Percentiles rank a stretch among this genome's conserved stretches.
These are phyloP conservation scores for Drosophila obscura DNA, from an alignment of 1,140 invertebrate species.

Conservation along the genomic window DNA sequence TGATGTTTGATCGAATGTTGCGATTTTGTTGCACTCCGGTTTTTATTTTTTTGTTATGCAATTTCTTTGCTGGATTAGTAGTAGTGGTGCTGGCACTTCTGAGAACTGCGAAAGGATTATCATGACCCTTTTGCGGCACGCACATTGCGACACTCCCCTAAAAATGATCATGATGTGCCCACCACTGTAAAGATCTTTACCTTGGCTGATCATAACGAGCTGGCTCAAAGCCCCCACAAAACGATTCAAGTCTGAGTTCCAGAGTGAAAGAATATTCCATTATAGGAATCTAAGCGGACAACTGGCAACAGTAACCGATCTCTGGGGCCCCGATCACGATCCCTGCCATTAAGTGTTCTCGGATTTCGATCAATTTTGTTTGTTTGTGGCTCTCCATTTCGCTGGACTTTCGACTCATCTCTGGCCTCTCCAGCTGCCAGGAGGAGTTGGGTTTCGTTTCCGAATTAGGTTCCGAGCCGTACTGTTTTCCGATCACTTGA, in stretches of 20 bases:
- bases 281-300: too few species aligned
- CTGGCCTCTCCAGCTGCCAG: constrained; percentile 4
- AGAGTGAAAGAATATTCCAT: too few species aligned
- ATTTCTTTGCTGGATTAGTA: constrained; percentile 36
- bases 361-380: neutral
- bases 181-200: too few species aligned
- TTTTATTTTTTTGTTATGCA: constrained; percentile 52
- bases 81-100: constrained; percentile 15
- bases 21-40: constrained; percentile 51
- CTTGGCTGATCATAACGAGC: too few species aligned
- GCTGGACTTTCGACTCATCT: neutral
- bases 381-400: neutral
- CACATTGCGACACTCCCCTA: too few species aligned
- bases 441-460: constrained; percentile 21
- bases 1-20: constrained; percentile 72
- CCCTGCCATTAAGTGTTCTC: too few species aligned
- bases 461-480: neutral
- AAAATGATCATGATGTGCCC: too few species aligned
- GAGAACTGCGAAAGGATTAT: constrained; percentile 65
- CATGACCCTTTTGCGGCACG: constrained; percentile 10
- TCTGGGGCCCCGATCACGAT: too few species aligned
- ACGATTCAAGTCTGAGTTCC: too few species aligned
- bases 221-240: too few species aligned
- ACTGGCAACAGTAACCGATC: too few species aligned
- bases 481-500: constrained; percentile 17